Conservation (phyloP, 1,140 invertebrate genomes). For the Scylla paramamosain region DNA sequence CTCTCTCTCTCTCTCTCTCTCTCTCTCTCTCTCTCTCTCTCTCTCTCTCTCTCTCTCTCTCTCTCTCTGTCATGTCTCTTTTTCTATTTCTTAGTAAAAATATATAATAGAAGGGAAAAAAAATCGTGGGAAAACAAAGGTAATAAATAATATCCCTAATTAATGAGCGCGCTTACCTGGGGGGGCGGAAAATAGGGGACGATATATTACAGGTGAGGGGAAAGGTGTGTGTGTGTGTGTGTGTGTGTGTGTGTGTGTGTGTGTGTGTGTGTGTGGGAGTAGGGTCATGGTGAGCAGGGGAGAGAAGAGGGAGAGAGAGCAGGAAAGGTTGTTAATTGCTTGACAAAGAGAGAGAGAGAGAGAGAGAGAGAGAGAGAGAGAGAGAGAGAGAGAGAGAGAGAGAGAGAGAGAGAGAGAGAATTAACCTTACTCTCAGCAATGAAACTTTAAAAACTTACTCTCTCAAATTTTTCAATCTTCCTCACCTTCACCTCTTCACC, state of each 20-base stretch:
- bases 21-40: neutral
- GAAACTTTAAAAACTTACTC: no score
- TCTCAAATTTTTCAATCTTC: no score
- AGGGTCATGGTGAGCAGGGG: no score
- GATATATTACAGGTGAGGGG: no score
- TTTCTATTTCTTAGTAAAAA: neutral
- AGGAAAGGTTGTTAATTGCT: no score
- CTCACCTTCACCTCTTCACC: no score
- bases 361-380: slow-evolving; percentile 2
- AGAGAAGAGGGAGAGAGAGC: no score
- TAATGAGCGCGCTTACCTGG: neutral
- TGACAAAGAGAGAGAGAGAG: neutral
- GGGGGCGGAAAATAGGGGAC: neutral
- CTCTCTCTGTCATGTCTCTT: neutral
- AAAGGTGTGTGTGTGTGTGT: slow-evolving; percentile 2
- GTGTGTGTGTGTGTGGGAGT: no score
- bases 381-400: slow-evolving; percentile 18
- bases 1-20: slow-evolving; percentile 11
- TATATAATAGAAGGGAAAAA: neutral
- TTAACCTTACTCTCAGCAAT: no score
- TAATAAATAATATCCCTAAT: neutral
- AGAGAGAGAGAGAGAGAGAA: neutral
- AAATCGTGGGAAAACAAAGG: neutral
- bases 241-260: neutral
- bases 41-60: neutral